Conservation (phyloP, 2,797 vertebrate species). For the Callimico goeldii region DNA sequence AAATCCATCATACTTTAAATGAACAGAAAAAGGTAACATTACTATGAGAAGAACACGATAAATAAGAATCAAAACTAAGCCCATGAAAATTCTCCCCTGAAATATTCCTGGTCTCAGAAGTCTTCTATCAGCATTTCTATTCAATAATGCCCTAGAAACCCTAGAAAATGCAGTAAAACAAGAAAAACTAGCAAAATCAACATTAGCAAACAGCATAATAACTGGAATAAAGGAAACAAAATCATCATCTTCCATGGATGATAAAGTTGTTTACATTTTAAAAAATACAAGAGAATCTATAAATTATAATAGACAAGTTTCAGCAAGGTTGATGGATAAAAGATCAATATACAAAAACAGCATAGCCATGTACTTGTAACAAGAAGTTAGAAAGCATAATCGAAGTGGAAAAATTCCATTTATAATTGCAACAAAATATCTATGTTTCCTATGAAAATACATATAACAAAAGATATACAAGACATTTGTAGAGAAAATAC, state of each 20-base stretch:
- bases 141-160: not conserved
- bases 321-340: conserved; percentile 47
- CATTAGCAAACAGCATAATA: not conserved
- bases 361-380: not conserved
- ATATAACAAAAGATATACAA: not conserved
- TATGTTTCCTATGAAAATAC: not conserved
- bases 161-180: not conserved
- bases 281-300: conserved; percentile 4
- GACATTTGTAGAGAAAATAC: not conserved
- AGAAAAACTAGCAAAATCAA: not conserved
- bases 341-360: conserved; percentile 56
- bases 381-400: not conserved
- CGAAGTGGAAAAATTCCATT: not conserved
- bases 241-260: not conserved
- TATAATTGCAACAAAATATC: conserved; percentile 10
- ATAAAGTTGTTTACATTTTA: not conserved
- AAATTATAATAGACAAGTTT: conserved; percentile 1
- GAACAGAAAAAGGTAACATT: not conserved
- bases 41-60: not conserved
- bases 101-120: not conserved
- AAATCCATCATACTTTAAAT: not conserved
- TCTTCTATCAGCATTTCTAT: not conserved
- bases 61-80: conserved; percentile 35
- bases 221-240: not conserved
- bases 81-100: not conserved